Evolutionary conservation across 2,113 vertebrate species (phyloP).

Genomic region (Spea multiplicata): DNA sequence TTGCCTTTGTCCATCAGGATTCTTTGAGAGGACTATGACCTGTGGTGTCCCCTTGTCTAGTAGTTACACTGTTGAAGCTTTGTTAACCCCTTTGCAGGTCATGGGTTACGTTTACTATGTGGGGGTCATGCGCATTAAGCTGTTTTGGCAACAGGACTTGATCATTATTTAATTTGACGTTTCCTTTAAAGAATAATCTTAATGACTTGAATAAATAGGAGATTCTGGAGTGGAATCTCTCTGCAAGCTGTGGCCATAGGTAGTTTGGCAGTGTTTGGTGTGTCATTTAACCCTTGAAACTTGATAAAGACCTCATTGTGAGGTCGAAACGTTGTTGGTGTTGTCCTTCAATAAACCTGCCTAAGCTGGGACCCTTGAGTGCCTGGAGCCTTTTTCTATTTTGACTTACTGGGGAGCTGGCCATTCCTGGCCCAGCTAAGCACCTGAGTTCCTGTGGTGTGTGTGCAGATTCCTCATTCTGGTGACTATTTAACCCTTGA

Average conservation of each 20-base stretch:
- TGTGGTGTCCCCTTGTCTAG: too few species aligned
- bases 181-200: slow-evolving; percentile 46
- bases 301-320: too few species aligned
- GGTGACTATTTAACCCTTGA: slow-evolving; percentile 8
- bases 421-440: too few species aligned
- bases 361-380: too few species aligned
- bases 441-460: too few species aligned
- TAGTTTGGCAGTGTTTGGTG: background rate
- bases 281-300: slow-evolving; percentile 8
- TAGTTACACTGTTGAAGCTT: background rate
- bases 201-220: slow-evolving; percentile 35
- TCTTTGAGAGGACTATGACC: too few species aligned
- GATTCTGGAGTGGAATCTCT: background rate
- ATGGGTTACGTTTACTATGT: background rate
- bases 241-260: slow-evolving; percentile 18
- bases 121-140: background rate
- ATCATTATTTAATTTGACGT: slow-evolving; percentile 44
- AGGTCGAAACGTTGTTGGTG: too few species aligned
- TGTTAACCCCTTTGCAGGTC: background rate
- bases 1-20: too few species aligned
- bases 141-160: slow-evolving; percentile 14
- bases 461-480: too few species aligned
- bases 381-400: too few species aligned
- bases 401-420: too few species aligned
- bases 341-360: too few species aligned